Evolutionary conservation across 2,888 invertebrate species (phyloP), one percentile per base, ranked within the genome.

Genomic region (Callimorpha dominula): DNA sequence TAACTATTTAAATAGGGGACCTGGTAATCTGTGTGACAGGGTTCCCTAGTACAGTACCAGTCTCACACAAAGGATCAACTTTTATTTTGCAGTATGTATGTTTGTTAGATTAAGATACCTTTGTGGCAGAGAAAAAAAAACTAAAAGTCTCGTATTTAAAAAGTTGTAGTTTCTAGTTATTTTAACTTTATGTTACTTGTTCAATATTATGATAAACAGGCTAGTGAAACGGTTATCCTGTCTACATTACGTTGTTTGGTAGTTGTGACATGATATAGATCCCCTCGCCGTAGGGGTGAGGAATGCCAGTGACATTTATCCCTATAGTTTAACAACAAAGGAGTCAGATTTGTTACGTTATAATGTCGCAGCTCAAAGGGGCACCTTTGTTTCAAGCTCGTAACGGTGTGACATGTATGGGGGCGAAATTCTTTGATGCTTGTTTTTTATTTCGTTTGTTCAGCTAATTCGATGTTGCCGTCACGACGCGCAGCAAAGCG

Each of bases 301-400:
- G 80, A 79, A 86, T 90, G 92, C 80, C 84, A 78, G 81, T 91
- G 93, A 92, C 92, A 92, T 93, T 93, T 92, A 92, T 92, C 88
- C 89, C 82, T 89, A 90, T 90, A 90, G 89, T 90, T 90, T 88
- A 85, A 86, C 87, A 90, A 92, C 92, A 93, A 93, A 91, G 90
- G 90, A 91, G 84, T 86, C 81, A 86, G 86, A 90, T 90, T 89
- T 88, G 87, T 87, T 86, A 83, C 82, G 86, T 87, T 89, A 89
- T 91, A 89, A 90, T 90, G 91, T 88, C 89, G 87, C 82, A 77
- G 81, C 66, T 79, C 80, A 85, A 87, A 85, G 82, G 84, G 82
- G 77, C 84, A 85, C 88, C 88, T 88, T 91, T 92, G 90, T 91
- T 87, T 73, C 83, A 68, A 83, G 77, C 80, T 84, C 85, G 86